Evolutionary conservation across 2,113 vertebrate genomes (phyloP), one percentile per base, ranked within the genome.

Genomic region (Barnardius zonarius): DNA sequence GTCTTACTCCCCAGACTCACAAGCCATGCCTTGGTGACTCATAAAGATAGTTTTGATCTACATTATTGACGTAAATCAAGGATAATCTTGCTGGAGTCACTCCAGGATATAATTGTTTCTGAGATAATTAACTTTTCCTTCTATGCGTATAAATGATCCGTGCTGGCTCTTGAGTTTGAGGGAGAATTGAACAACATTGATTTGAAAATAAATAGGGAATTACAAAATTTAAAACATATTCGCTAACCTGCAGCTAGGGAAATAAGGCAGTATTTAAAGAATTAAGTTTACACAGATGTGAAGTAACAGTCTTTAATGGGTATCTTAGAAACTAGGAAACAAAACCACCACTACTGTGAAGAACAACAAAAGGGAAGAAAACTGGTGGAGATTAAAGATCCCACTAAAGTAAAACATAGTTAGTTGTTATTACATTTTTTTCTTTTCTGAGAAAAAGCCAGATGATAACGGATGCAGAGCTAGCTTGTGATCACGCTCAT

Each of bases 401-500:
- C 64, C 55, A 44, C 91, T 94, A 86, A 92, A 1, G 8, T 83
- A 88, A 82, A 94, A 67, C 87, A 52, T 19, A 67, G 86, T 76
- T 85, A 74, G 83, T 93, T 88, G 48, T 91, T 93, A 33, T 44
- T 94, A 89, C 51, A 16, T 62, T 94, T 96, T 83, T 93, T 95
- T 87, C 48, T 92, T 96, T 96, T 96, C 69, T 75, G 88, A 98
- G 98, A 92, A 92, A 92, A 92, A 77, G 96, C 84, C 88, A 95
- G 95, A 97, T 95, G 83, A 92, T 92, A 55, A 93, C 37, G 18
- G 97, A 98, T 96, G 93, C 97, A 52, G 98, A 98, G 37, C 96
- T 98, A 49, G 97, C 97, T 85, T 98, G 98, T 92, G 98, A 99
- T 63, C 98, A 98, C 79, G 96, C 98, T 88, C 98, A 98, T 97